Conservation (phyloP, 2,113 vertebrate genomes). For the Elephantulus edwardii region DNA sequence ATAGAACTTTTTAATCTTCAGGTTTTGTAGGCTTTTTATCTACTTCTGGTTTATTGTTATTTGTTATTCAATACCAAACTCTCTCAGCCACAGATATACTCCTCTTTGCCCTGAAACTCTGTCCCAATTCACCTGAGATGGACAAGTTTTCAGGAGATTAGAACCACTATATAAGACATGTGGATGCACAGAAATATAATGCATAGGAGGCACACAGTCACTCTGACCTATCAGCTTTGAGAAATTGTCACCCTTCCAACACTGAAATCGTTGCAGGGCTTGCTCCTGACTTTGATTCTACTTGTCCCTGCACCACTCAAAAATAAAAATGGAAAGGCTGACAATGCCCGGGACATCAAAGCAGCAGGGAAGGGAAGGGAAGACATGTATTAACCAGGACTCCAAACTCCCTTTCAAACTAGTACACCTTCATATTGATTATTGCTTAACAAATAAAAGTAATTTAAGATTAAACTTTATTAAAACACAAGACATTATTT, state of each 20-base stretch:
- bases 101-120: not conserved
- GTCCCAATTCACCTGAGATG: not conserved
- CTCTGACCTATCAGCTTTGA: not conserved
- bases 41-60: not conserved
- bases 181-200: not conserved
- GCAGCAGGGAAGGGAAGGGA: not conserved
- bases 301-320: not conserved
- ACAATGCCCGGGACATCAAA: not conserved
- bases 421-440: not conserved
- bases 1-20: not conserved
- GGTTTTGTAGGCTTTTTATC: not conserved
- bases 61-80: not conserved
- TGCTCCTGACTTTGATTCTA: not conserved
- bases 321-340: accelerated
- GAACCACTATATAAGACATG: not conserved
- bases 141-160: not conserved
- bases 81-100: not conserved
- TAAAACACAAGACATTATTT: not conserved
- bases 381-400: not conserved
- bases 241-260: accelerated
- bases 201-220: not conserved
- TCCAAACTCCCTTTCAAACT: not conserved
- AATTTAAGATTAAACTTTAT: not conserved
- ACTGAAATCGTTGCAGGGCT: not conserved
- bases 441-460: not conserved